phyloP scores from a whole-genome alignment of 2,113 vertebrate genomes.

The Thunnus thynnus region DNA sequence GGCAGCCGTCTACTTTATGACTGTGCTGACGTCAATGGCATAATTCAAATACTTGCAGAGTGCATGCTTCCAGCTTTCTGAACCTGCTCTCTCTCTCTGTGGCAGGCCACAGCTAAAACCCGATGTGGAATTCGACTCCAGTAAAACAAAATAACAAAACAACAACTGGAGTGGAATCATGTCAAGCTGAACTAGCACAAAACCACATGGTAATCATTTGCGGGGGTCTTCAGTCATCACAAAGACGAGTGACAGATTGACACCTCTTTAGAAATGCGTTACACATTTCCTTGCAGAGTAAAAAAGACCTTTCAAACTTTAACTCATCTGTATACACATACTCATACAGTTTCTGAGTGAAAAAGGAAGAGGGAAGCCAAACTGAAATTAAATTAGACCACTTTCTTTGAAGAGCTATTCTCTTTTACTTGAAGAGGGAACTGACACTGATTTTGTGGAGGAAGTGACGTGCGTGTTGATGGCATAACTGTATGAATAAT shows the following conservation, averaged over 20 bases:
- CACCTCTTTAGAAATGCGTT: conserved; percentile 30
- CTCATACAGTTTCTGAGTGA: background rate
- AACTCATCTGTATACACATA: background rate
- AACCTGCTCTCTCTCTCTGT: conserved; percentile 79
- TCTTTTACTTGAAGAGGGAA: conserved; percentile 62
- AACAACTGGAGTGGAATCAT: conserved; percentile 64
- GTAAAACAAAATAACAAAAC: conserved; percentile 6
- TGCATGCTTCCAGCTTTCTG: conserved; percentile 93
- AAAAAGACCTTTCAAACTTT: background rate
- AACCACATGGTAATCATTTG: conserved; percentile 41
- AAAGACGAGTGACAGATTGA: conserved; percentile 32
- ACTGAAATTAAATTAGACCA: conserved; percentile 11
- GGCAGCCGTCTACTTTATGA: conserved; percentile 98
- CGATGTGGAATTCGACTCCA: conserved; percentile 78
- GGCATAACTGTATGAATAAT: background rate
- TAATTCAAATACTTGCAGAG: conserved; percentile 99
- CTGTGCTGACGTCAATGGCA: conserved; percentile 99
- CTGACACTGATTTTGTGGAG: conserved; percentile 35
- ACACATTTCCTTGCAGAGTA: background rate
- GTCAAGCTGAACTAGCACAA: conserved; percentile 18
- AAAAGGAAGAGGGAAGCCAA: conserved; percentile 42
- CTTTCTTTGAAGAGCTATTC: conserved; percentile 45
- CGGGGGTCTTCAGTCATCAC: conserved; percentile 6
- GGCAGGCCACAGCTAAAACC: conserved; percentile 84
- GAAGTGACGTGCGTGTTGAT: background rate